phyloP scores from a whole-genome alignment of 2,888 invertebrate genomes.

The Trisateles emortualis region DNA sequence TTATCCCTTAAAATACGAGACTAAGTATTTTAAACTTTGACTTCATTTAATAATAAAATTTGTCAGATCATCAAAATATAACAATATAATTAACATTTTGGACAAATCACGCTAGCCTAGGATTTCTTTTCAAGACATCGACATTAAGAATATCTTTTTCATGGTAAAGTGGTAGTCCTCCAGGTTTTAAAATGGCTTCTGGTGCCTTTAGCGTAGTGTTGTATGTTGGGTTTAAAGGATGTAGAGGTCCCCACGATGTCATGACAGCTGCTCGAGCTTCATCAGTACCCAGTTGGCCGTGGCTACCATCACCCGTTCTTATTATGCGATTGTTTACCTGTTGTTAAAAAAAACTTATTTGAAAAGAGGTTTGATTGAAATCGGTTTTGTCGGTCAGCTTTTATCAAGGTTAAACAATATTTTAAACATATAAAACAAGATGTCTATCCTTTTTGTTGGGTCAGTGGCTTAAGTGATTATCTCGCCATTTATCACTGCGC shows the following conservation, averaged over 20 bases:
- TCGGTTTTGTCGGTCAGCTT: too few relatives aligned
- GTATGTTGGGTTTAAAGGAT: conserved; percentile 77
- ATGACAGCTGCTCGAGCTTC: conserved; percentile 62
- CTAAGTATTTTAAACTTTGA: too few relatives aligned
- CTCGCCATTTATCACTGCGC: too few relatives aligned
- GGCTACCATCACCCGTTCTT: conserved; percentile 89
- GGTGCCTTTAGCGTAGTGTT: conserved; percentile 63
- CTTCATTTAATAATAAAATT: too few relatives aligned
- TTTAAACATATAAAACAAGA: too few relatives aligned
- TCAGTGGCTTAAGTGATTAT: too few relatives aligned
- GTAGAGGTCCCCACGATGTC: conserved; percentile 64
- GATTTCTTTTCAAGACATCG: conserved; percentile 27
- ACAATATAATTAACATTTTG: too few relatives aligned
- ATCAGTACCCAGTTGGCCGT: conserved; percentile 81
- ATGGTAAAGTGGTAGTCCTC: conserved; percentile 72
- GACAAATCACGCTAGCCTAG: conserved; percentile 11
- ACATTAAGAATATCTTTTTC: conserved; percentile 64
- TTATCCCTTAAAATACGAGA: too few relatives aligned
- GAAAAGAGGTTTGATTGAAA: too few relatives aligned
- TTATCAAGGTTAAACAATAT: too few relatives aligned
- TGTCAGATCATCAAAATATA: neutral
- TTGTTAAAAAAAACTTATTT: neutral
- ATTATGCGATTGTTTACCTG: conserved; percentile 85
- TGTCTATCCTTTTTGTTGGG: too few relatives aligned
- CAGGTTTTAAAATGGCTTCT: conserved; percentile 58